A percentile compares a stretch with the other conserved stretches of the same genome.
These are phyloP conservation scores for Spodoptera litura DNA, from an alignment of 1,140 invertebrate species.

Conservation along the genomic window DNA sequence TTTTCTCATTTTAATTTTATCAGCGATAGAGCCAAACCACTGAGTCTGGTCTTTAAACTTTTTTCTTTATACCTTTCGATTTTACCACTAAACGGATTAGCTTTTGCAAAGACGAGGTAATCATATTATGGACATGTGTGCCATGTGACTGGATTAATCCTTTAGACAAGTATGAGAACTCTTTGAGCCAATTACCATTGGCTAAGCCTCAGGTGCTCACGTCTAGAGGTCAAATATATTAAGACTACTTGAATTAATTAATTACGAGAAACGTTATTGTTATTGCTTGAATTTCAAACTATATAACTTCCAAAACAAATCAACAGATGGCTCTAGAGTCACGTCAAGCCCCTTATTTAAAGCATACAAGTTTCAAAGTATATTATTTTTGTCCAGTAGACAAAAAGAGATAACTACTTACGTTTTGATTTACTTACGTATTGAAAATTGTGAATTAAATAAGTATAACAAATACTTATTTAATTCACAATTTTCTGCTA, in stretches of 20 bases:
- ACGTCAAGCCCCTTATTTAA: not conserved
- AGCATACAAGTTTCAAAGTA: not conserved
- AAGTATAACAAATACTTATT: no score
- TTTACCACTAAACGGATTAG: constrained; percentile 6
- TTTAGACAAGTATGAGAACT: constrained; percentile 5
- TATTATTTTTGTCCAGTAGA: not conserved
- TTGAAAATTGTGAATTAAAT: no score
- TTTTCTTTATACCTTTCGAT: no score
- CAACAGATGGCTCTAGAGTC: constrained; percentile 9
- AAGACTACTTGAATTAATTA: constrained; percentile 1
- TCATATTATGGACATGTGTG: constrained; percentile 31
- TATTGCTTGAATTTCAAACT: not conserved
- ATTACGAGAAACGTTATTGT: not conserved
- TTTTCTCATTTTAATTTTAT: no score
- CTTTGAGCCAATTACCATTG: constrained; percentile 14
- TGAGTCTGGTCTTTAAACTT: no score
- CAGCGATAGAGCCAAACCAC: no score
- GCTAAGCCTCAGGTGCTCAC: not conserved
- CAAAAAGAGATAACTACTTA: not conserved
- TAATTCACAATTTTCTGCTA: no score
- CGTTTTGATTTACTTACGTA: not conserved
- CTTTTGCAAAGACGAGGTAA: not conserved
- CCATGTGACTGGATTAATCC: constrained; percentile 31
- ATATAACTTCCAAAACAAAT: not conserved
- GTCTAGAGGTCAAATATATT: constrained; percentile 12